These are phyloP conservation scores for Glyptemys insculpta DNA, from an alignment of 2,797 vertebrate species.

Conservation along the genomic window DNA sequence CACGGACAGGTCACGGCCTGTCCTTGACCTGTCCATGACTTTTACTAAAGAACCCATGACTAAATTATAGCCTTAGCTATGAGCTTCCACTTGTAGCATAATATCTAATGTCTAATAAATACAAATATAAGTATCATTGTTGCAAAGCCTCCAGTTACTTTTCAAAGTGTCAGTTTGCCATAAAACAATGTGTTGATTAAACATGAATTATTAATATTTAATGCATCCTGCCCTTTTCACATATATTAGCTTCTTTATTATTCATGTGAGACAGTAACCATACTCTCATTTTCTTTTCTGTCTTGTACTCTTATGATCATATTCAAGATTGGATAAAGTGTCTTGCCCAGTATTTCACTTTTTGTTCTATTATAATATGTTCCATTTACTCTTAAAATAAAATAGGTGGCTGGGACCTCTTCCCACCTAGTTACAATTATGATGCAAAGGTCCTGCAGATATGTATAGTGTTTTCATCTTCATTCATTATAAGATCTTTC, in stretches of 20 bases:
- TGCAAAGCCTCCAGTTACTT: background rate
- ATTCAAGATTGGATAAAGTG: background rate
- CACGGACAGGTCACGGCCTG: too few relatives aligned
- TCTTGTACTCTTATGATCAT: background rate
- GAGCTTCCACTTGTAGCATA: background rate
- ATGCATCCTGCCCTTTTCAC: background rate
- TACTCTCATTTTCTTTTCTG: background rate
- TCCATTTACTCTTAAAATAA: slow-evolving; percentile 17
- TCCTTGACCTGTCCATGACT: too few relatives aligned
- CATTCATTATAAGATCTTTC: slow-evolving; percentile 64
- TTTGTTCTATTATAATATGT: background rate
- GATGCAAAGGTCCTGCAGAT: slow-evolving; percentile 5
- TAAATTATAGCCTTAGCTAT: background rate
- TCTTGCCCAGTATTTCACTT: background rate
- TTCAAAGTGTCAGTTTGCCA: background rate
- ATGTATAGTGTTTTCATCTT: slow-evolving; percentile 63
- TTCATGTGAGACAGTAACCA: background rate
- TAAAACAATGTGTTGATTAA: background rate
- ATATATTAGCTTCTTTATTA: background rate
- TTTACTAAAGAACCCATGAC: too few relatives aligned
- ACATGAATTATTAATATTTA: background rate
- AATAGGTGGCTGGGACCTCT: background rate
- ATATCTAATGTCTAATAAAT: background rate
- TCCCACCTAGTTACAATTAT: background rate
- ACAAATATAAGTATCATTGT: background rate